Evolutionary conservation across 2,797 vertebrate genomes (phyloP), one percentile per base, ranked within the genome.

Genomic region (Tenualosa thibaudeaui): DNA sequence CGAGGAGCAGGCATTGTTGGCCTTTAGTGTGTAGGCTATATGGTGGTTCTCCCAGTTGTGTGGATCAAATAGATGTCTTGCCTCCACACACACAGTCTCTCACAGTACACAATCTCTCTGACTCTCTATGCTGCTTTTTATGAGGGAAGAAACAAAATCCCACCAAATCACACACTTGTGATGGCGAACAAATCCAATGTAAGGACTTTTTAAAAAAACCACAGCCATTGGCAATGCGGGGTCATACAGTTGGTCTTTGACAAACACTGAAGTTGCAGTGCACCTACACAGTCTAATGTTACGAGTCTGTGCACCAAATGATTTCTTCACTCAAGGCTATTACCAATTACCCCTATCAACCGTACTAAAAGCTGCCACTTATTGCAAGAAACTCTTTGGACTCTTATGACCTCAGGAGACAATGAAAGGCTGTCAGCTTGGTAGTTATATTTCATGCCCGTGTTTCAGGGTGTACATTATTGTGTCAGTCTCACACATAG

Each of bases 31-130:
- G 26, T 68, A 12, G 26, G 13, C 4, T 12, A 26, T 31, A 65
- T 4, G 8, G 65, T 71, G 26, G 26, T 37, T 37, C 7, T 24
- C 58, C 58, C 7, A 24, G 7, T 24, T 62, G n/a, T 24, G n/a
- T 62, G 58, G 58, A n/a, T 62, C 58, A 71, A 71, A 71, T 71
- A 12, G 17, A 37, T 71, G 65, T 71, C 31, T 71, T 71, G 65
- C 65, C 65, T 71, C 65, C 26, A 15, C 31, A 37, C 13, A 19
- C 50, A 51, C 7, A 9, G 0, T 9, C 43, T 2, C 43, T 2
- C 43, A 46, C 43, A 46, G 12, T 17, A 37, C 12, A 37, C 31
- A 71, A 40, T 31, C 65, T 71, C 65, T 37, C 22, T n/a, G n/a
- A 13, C 65, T 31, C 65, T 31, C 31, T 31, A 37, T 37, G 13